A percentile compares a stretch with the other conserved stretches of the same genome.
Evolutionary conservation across 2,797 vertebrate species (phyloP).

Genomic region (Perodicticus potto): DNA sequence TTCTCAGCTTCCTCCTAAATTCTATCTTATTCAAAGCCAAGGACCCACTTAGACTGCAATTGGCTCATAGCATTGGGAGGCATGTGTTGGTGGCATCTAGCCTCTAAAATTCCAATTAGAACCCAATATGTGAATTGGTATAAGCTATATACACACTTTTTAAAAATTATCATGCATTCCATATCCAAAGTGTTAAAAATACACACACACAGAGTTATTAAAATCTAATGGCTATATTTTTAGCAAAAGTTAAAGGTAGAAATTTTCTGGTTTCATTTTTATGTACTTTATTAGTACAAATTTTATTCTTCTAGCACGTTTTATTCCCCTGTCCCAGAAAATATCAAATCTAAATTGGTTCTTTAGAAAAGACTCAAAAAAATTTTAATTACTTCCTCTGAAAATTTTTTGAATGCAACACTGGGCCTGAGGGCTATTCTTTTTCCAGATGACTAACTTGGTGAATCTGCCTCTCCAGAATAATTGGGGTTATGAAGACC

Average conservation of each 20-base stretch:
- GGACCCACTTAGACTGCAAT: neutral
- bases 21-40: neutral
- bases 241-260: neutral
- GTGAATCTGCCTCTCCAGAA: neutral
- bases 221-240: neutral
- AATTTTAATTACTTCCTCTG: conserved; percentile 37
- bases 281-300: neutral
- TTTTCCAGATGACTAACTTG: neutral
- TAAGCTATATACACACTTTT: neutral
- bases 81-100: neutral
- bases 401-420: conserved; percentile 5
- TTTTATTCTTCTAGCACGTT: conserved; percentile 9
- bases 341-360: conserved; percentile 23
- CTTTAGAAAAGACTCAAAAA: neutral
- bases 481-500: neutral
- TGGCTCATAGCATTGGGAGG: neutral
- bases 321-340: conserved; percentile 30
- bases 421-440: neutral
- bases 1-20: neutral
- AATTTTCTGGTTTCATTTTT: conserved; percentile 16
- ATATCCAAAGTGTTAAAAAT: conserved; percentile 8
- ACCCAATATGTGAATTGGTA: neutral
- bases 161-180: neutral
- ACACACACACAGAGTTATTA: conserved; percentile 36
- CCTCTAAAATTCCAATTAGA: conserved; percentile 39